Conservation (phyloP, 2,888 invertebrate genomes). For the Drosophila colorata region DNA sequence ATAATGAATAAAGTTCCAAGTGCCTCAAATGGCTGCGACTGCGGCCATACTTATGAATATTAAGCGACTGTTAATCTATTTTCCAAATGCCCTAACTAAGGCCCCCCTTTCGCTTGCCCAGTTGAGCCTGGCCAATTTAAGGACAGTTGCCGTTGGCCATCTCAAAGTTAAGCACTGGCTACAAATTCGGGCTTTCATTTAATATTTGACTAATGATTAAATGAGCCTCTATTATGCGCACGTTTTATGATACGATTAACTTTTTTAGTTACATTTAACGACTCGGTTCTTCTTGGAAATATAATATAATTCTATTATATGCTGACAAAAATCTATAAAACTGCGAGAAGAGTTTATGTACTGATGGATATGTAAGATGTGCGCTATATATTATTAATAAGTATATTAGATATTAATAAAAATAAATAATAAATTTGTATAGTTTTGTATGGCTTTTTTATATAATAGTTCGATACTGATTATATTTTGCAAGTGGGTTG, state of each 20-base stretch:
- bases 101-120: conserved; percentile 20
- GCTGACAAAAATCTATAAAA: conserved; percentile 2
- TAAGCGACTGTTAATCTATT: conserved; percentile 77
- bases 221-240: conserved; percentile 15
- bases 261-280: neutral
- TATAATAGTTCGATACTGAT: no score
- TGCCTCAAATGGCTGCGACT: conserved; percentile 35
- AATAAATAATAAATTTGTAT: no score
- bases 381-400: no score
- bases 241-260: conserved; percentile 15
- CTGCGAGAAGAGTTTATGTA: neutral
- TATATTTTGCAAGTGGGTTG: no score
- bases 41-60: conserved; percentile 67
- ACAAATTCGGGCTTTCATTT: conserved; percentile 41
- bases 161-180: conserved; percentile 38
- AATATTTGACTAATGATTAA: conserved; percentile 67
- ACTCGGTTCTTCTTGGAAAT: neutral
- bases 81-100: conserved; percentile 66
- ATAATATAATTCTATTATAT: neutral
- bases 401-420: no score
- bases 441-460: no score
- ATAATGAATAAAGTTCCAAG: conserved; percentile 75
- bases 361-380: conserved; percentile 2
- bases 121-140: conserved; percentile 51
- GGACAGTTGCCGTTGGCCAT: conserved; percentile 18